Evolutionary conservation across 92 coral and sea anemone species (phyloP), one percentile per base, ranked within the genome.

Genomic region (Metridium senile): DNA sequence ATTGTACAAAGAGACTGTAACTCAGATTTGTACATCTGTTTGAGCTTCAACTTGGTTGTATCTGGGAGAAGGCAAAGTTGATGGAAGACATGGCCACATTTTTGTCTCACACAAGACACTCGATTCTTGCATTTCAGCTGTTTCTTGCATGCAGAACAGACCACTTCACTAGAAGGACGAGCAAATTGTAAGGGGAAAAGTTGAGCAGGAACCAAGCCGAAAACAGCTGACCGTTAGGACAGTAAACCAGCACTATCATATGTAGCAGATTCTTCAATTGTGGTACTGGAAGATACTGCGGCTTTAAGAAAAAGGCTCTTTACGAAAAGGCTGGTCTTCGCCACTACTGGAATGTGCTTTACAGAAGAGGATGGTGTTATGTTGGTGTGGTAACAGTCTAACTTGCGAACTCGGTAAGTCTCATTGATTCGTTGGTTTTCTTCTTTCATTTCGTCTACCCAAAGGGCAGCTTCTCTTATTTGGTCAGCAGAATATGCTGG

Each of bases 51-150:
- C 58, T 58, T 78, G 0, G 23, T 11, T 13, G 58, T 9, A 33
- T 68, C 75, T 31, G 83, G 83, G 1, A 68, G 29, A 22, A 78
- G 75, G 49, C 83, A 78, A 9, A 78, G 65, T 63, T 78, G 83
- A 53, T 78, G 83, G 66, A 77, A 46, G 0, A 51, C 49, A 43
- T 77, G 83, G 21, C 65, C 74, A 78, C 83, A 74, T 30, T 74
- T 74, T 32, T 11, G 54, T 33, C 79, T 11, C n/a, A 58, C 19
- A 22, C 16, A 29, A 1, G 68, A 57, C 0, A 21, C 9, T 30
- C 51, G 51, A 1, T 20, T 21, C 30, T 9, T 28, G n/a, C 16
- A 18, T 30, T 56, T 26, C 22, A 30, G 51, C 19, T 27, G 28
- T 2, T 43, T 63, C 23, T 46, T 33, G 62, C 74, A 73, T 43